Conservation (phyloP, 2,888 invertebrate genomes). For the Diaphora mendica region DNA sequence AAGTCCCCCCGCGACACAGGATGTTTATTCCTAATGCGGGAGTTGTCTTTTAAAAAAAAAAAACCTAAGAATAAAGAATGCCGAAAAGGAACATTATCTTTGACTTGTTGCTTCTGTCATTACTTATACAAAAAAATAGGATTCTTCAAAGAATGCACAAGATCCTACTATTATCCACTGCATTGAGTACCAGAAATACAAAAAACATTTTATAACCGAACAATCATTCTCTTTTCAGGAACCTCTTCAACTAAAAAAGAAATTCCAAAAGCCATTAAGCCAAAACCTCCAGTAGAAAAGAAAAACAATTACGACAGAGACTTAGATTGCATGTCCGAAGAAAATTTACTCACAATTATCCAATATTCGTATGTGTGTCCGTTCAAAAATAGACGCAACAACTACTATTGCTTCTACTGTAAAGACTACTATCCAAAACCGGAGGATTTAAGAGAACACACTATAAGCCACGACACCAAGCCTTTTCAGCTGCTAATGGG, state of each 20-base stretch:
- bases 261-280: constrained; percentile 53
- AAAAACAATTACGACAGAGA: constrained; percentile 76
- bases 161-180: background rate
- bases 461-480: constrained; percentile 75
- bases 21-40: too few relatives aligned
- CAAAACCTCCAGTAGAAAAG: constrained; percentile 70
- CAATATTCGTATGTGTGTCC: constrained; percentile 80
- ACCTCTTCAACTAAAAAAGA: constrained; percentile 53
- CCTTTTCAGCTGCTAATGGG: constrained; percentile 79
- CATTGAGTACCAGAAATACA: background rate
- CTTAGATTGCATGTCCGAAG: constrained; percentile 80
- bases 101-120: too few relatives aligned
- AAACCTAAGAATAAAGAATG: too few relatives aligned
- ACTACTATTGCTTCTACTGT: constrained; percentile 82
- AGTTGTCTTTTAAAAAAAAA: too few relatives aligned
- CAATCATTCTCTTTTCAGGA: constrained; percentile 47
- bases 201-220: background rate
- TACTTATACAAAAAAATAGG: too few relatives aligned
- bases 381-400: constrained; percentile 78
- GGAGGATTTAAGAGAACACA: constrained; percentile 78
- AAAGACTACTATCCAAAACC: constrained; percentile 81
- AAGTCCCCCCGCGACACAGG: too few relatives aligned
- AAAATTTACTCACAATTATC: constrained; percentile 77
- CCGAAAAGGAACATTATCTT: too few relatives aligned
- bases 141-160: too few relatives aligned